phyloP scores from a whole-genome alignment of 1,140 invertebrate species.

The Neotoxoptera formosana region DNA sequence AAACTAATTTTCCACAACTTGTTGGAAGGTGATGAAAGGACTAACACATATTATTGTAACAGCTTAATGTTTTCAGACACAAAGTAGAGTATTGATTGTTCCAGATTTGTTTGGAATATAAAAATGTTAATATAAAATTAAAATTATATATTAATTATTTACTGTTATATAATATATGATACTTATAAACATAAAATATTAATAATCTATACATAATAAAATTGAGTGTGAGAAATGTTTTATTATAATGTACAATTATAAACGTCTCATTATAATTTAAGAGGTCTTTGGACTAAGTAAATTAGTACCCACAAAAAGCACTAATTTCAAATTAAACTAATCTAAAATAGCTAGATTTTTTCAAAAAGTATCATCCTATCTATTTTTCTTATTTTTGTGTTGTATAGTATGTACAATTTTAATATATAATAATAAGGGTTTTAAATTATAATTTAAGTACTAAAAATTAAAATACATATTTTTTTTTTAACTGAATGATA shows the following conservation, averaged over 20 bases:
- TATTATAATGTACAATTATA: too few relatives aligned
- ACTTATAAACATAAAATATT: too few relatives aligned
- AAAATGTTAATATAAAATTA: background rate
- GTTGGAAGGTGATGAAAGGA: background rate
- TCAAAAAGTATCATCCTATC: background rate
- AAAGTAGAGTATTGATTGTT: background rate
- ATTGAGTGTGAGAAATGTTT: too few relatives aligned
- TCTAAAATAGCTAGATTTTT: background rate
- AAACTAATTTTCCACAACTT: background rate
- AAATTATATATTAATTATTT: too few relatives aligned
- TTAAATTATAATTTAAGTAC: background rate
- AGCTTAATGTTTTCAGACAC: background rate
- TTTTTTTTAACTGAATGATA: background rate
- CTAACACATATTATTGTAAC: background rate
- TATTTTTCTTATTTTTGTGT: background rate
- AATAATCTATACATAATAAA: too few relatives aligned
- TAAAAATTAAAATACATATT: background rate
- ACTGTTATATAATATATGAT: too few relatives aligned
- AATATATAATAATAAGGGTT: conserved; percentile 21
- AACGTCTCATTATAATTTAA: too few relatives aligned
- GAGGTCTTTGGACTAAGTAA: background rate
- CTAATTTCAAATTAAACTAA: background rate
- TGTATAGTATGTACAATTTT: background rate
- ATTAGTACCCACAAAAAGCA: background rate
- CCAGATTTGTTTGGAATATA: background rate